These are phyloP conservation scores for Parnassius smintheus DNA, from an alignment of 2,888 invertebrate species.

Conservation along the genomic window DNA sequence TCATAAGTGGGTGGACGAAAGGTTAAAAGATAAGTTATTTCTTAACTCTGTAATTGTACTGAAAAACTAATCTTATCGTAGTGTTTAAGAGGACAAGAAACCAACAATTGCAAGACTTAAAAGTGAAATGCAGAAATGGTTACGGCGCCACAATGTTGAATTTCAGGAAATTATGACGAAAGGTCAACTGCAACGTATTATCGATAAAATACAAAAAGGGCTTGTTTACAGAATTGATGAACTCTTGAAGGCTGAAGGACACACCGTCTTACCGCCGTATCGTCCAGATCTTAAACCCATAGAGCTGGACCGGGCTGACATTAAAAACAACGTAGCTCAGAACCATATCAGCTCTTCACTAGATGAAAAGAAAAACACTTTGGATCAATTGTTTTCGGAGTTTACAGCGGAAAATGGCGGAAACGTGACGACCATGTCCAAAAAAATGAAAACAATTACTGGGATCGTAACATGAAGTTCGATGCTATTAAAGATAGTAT, in stretches of 20 bases:
- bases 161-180: constrained; percentile 18
- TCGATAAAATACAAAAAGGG: constrained; percentile 25
- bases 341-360: constrained; percentile 23
- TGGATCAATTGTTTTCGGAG: background rate
- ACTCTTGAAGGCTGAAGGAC: constrained; percentile 18
- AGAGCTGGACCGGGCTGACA: constrained; percentile 22
- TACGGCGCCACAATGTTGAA: constrained; percentile 27
- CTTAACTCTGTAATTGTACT: constrained; percentile 10
- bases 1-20: constrained; percentile 16
- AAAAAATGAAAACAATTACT: constrained; percentile 5
- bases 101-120: constrained; percentile 31
- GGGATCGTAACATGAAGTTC: background rate
- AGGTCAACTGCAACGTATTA: constrained; percentile 25
- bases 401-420: background rate
- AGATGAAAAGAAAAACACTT: background rate
- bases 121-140: constrained; percentile 31
- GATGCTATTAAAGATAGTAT: no score
- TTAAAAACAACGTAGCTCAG: constrained; percentile 25
- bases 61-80: constrained; percentile 9
- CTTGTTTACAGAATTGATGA: constrained; percentile 26
- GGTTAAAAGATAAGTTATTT: constrained; percentile 9
- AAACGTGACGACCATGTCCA: background rate
- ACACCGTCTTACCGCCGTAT: constrained; percentile 3
- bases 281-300: constrained; percentile 2
- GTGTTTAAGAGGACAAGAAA: constrained; percentile 33